These are phyloP conservation scores for Caenorhabditis angaria DNA, from an alignment of 2,888 invertebrate genomes.

Conservation along the genomic window DNA sequence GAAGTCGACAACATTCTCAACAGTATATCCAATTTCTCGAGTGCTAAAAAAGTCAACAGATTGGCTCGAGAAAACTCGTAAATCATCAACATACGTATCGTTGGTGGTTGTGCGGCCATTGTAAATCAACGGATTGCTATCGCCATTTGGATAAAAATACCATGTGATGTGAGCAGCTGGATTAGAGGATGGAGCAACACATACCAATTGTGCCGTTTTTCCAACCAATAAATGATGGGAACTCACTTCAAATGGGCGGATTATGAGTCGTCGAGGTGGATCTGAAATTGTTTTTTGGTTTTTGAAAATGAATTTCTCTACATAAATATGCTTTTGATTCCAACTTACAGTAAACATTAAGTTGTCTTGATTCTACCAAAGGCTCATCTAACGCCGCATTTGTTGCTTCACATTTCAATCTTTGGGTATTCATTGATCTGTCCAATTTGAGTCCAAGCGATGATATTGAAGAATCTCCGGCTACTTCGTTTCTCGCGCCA, in stretches of 20 bases:
- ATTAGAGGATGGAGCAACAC: conserved; percentile 65
- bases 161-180: conserved; percentile 64
- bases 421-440: conserved; percentile 63
- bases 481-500: conserved; percentile 57
- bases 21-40: conserved; percentile 41
- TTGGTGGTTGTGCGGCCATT: conserved; percentile 55
- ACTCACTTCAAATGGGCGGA: conserved; percentile 53
- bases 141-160: conserved; percentile 51
- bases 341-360: conserved; percentile 61
- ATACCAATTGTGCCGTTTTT: conserved; percentile 57
- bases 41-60: conserved; percentile 39
- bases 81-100: conserved; percentile 48
- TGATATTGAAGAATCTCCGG: conserved; percentile 62
- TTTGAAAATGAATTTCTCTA: too few species aligned
- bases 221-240: conserved; percentile 59
- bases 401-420: conserved; percentile 64
- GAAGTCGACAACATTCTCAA: conserved; percentile 63
- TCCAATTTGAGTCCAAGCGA: conserved; percentile 62
- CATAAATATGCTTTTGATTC: too few species aligned
- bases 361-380: conserved; percentile 54
- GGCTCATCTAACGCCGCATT: conserved; percentile 69
- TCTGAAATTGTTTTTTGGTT: conserved; percentile 35
- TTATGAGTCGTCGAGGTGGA: conserved; percentile 58
- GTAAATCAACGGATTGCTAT: conserved; percentile 39
- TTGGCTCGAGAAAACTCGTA: too few species aligned